Percentiles rank a stretch among this genome's conserved stretches.
phyloP scores from a whole-genome alignment of 2,888 invertebrate species.

The Agonopterix heracliana region DNA sequence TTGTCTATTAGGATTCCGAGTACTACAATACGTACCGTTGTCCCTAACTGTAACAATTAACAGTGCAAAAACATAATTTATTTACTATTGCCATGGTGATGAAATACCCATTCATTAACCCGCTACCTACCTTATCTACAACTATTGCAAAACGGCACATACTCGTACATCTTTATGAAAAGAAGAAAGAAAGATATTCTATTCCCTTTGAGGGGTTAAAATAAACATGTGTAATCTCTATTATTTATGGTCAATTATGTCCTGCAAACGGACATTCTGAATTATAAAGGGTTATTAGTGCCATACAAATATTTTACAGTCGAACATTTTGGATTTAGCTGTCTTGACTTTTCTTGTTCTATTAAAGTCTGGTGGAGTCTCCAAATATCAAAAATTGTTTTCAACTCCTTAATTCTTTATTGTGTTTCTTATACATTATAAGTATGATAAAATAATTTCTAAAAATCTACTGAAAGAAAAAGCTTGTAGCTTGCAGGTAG shows the following conservation, averaged over 20 bases:
- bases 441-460: no score
- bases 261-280: slow-evolving; percentile 45
- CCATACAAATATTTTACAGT: slow-evolving; percentile 39
- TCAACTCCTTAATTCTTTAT: no score
- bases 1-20: no score
- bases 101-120: no score
- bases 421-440: no score
- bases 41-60: no score
- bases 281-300: slow-evolving; percentile 50
- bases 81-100: no score
- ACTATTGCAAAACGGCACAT: neutral
- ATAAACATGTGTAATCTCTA: slow-evolving; percentile 62
- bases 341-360: slow-evolving; percentile 25
- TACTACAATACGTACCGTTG: no score
- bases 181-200: slow-evolving; percentile 1
- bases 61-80: no score
- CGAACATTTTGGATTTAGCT: slow-evolving; percentile 45
- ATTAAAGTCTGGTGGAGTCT: slow-evolving; percentile 19
- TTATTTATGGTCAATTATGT: slow-evolving; percentile 75
- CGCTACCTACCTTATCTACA: no score
- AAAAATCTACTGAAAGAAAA: no score
- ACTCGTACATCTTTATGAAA: slow-evolving; percentile 2
- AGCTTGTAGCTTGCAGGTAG: no score
- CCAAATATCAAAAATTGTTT: neutral
- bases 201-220: slow-evolving; percentile 21